Conservation (phyloP, 1,140 invertebrate genomes). For the Bathynomus jamesi region DNA sequence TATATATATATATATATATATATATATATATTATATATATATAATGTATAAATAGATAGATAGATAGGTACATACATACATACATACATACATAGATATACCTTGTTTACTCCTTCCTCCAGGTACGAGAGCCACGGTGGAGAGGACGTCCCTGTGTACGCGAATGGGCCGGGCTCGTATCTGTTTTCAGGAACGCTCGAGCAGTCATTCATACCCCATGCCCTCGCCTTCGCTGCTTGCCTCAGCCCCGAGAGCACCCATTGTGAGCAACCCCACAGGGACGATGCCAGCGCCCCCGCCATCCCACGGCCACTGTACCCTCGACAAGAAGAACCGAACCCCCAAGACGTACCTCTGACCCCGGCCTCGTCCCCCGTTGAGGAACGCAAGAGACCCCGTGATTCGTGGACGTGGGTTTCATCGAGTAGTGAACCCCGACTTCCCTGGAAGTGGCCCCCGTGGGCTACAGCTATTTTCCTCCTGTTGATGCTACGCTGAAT, state of each 20-base stretch:
- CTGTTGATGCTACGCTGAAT: no score
- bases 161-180: constrained; percentile 48
- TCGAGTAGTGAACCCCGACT: not conserved
- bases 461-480: no score
- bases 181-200: constrained; percentile 46
- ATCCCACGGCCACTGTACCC: not conserved
- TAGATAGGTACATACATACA: not conserved
- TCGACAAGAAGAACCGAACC: not conserved
- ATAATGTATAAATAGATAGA: no score
- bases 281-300: constrained; percentile 28
- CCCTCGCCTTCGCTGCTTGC: constrained; percentile 44
- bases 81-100: constrained; percentile 2
- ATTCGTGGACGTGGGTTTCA: not conserved
- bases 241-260: constrained; percentile 33
- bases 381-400: not conserved
- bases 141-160: constrained; percentile 81
- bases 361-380: not conserved
- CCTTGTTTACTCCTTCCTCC: not conserved
- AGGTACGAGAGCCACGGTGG: constrained; percentile 67
- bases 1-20: constrained; percentile 2
- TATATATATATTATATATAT: constrained; percentile 4
- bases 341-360: not conserved
- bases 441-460: not conserved
- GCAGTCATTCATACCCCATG: constrained; percentile 47
- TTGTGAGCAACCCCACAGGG: constrained; percentile 36